phyloP scores from a whole-genome alignment of 1,140 invertebrate species.

The Tetragnatha versicolor region DNA sequence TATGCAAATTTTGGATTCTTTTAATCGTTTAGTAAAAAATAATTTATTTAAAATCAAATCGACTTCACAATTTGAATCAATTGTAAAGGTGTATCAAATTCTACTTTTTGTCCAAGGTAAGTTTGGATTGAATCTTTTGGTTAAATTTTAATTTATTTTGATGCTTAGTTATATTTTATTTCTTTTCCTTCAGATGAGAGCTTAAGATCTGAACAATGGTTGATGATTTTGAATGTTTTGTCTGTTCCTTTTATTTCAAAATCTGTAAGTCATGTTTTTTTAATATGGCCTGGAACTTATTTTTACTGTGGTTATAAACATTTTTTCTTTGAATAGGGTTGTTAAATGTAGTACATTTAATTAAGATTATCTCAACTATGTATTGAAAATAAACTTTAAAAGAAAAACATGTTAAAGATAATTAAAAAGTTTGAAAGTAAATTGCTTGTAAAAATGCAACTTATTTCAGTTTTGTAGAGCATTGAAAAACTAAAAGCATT shows the following conservation, averaged over 20 bases:
- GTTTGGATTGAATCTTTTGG: background rate
- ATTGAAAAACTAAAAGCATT: no score
- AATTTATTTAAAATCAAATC: background rate
- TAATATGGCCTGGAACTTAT: no score
- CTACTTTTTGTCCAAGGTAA: slow-evolving; percentile 9
- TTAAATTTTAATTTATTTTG: background rate
- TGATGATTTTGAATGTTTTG: slow-evolving; percentile 18
- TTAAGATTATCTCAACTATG: no score
- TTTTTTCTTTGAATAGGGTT: no score
- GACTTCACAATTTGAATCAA: background rate
- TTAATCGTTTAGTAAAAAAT: background rate
- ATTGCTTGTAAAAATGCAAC: no score
- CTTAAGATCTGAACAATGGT: slow-evolving; percentile 7
- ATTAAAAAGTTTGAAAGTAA: no score
- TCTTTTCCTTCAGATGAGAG: background rate
- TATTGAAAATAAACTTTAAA: no score
- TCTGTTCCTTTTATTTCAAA: slow-evolving; percentile 34
- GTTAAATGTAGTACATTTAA: no score
- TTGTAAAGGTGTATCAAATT: background rate
- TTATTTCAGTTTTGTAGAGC: no score
- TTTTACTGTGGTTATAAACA: no score
- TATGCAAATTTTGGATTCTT: background rate
- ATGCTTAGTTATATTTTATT: background rate
- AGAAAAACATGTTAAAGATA: no score
- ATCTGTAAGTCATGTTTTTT: background rate